A percentile compares a stretch with the other conserved stretches of the same genome.
Conservation (phyloP, 2,888 invertebrate species). For the Cantharis rufa region DNA sequence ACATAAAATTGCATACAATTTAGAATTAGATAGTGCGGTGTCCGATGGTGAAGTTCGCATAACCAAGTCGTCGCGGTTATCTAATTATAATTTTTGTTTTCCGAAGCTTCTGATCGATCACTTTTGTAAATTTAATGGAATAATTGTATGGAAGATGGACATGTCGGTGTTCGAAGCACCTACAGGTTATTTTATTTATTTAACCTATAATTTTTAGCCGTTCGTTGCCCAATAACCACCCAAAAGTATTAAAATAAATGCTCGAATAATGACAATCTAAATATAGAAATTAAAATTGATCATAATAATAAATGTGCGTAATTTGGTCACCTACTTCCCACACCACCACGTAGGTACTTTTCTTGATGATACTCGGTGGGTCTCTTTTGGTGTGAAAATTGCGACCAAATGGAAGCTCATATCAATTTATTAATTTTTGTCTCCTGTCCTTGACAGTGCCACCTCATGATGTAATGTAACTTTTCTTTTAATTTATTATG, state of each 20-base stretch:
- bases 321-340: not conserved
- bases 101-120: not conserved
- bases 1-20: conserved; percentile 22
- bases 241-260: not conserved
- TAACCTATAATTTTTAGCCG: not conserved
- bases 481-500: not conserved
- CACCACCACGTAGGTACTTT: not conserved
- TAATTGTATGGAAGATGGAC: conserved; percentile 4
- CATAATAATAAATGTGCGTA: not conserved
- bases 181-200: not conserved
- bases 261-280: not conserved
- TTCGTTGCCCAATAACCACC: not conserved
- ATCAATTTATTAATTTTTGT: conserved; percentile 14
- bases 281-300: not conserved
- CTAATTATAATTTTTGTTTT: not conserved
- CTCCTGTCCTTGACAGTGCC: conserved; percentile 22
- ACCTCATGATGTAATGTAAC: conserved; percentile 24
- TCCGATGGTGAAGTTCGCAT: conserved; percentile 10
- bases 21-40: conserved; percentile 17
- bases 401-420: not conserved
- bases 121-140: conserved; percentile 1
- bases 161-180: not conserved
- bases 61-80: not conserved
- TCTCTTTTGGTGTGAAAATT: not conserved
- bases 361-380: not conserved